Percentiles rank a stretch among this genome's conserved stretches.
These are phyloP conservation scores for Eumeta japonica DNA, from an alignment of 1,140 invertebrate genomes.

Conservation along the genomic window DNA sequence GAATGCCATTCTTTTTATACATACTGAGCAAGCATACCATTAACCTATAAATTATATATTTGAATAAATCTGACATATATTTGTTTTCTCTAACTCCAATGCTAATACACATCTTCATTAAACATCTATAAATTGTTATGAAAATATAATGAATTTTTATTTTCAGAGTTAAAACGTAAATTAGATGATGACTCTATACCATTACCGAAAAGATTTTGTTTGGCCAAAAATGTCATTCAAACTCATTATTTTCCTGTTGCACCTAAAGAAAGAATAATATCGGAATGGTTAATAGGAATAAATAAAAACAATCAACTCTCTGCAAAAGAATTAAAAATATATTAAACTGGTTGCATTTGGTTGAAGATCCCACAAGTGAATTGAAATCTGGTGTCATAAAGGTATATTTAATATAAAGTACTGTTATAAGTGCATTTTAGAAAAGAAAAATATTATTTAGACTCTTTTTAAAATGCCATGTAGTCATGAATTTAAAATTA, in stretches of 20 bases:
- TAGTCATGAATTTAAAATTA: not conserved
- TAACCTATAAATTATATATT: too few relatives aligned
- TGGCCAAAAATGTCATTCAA: conserved; percentile 38
- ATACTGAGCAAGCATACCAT: too few relatives aligned
- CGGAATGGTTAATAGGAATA: conserved; percentile 33
- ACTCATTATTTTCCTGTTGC: conserved; percentile 38
- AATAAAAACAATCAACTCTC: conserved; percentile 20
- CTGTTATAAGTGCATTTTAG: not conserved
- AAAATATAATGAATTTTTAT: too few relatives aligned
- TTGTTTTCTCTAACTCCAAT: too few relatives aligned
- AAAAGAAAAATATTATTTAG: not conserved
- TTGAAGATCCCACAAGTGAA: conserved; percentile 34
- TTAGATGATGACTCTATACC: conserved; percentile 29
- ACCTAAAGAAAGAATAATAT: conserved; percentile 39
- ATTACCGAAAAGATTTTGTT: conserved; percentile 32
- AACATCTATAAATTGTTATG: too few relatives aligned
- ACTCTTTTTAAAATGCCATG: not conserved
- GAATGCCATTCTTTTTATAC: too few relatives aligned
- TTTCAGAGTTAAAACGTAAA: conserved; percentile 41
- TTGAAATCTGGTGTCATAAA: conserved; percentile 38
- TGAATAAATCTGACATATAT: too few relatives aligned
- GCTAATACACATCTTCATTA: too few relatives aligned
- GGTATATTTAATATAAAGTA: too few relatives aligned
- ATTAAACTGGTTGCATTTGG: conserved; percentile 28
- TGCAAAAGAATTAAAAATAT: conserved; percentile 30